These are phyloP conservation scores for Dryobates pubescens DNA, from an alignment of 2,797 vertebrate genomes.

Conservation along the genomic window DNA sequence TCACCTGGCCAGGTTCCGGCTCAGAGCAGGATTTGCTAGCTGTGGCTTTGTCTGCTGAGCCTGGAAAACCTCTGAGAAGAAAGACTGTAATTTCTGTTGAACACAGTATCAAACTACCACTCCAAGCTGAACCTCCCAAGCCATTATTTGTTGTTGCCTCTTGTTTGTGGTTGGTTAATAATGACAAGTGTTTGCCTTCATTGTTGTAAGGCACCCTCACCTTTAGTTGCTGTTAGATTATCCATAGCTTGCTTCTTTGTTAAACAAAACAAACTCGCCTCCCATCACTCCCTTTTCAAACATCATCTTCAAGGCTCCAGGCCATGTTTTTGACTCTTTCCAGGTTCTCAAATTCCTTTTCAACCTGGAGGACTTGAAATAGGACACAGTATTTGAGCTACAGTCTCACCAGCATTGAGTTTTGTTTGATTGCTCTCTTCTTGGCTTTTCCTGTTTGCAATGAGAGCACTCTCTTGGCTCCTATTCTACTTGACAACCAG, in stretches of 20 bases:
- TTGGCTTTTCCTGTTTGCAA: not conserved
- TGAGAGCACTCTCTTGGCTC: not conserved
- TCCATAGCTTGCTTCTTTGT: not conserved
- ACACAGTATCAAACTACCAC: not conserved
- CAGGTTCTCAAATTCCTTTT: conserved; percentile 25
- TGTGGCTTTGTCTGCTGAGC: not conserved
- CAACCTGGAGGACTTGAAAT: not conserved
- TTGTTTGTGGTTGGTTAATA: not conserved
- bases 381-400: not conserved
- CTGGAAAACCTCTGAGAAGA: not conserved
- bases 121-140: not conserved
- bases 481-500: not conserved
- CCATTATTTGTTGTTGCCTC: not conserved
- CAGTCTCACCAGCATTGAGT: not conserved
- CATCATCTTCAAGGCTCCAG: not conserved
- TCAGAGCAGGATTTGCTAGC: not conserved
- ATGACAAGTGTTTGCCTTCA: not conserved
- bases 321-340: not conserved
- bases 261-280: not conserved
- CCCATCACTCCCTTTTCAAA: not conserved
- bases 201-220: not conserved
- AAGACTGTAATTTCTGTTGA: not conserved
- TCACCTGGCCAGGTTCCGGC: not conserved
- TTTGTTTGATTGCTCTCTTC: not conserved
- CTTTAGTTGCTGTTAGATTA: not conserved